Evolutionary conservation across 2,113 vertebrate species (phyloP).

Genomic region (Ifrita kowaldi): DNA sequence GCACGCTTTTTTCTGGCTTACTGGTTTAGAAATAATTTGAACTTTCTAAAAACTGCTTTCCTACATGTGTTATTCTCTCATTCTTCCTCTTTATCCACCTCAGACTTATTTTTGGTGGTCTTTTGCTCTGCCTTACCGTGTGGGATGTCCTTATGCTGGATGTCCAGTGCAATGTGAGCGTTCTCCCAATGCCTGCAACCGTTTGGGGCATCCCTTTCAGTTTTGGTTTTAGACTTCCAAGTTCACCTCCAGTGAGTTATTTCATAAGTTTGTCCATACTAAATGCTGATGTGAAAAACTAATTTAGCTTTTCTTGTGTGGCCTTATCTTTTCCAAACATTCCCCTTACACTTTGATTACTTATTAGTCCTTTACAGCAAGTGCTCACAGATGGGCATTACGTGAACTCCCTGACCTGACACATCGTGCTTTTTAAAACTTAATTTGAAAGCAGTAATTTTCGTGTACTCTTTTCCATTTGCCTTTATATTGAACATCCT

Average conservation of each 20-base stretch:
- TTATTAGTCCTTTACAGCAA: background rate
- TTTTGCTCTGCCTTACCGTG: background rate
- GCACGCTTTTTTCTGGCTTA: background rate
- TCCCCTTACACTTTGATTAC: background rate
- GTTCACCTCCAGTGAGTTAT: background rate
- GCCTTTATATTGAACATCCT: background rate
- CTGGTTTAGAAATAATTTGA: background rate
- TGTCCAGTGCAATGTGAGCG: fast-evolving
- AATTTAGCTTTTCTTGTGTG: background rate
- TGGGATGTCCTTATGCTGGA: background rate
- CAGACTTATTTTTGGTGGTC: background rate
- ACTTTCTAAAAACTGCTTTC: background rate
- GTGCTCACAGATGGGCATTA: background rate
- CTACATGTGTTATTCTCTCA: background rate
- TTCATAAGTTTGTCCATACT: background rate
- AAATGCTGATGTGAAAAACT: background rate
- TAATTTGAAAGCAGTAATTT: background rate
- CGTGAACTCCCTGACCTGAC: background rate
- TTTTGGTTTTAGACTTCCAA: background rate
- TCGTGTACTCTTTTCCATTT: background rate
- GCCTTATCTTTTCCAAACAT: background rate
- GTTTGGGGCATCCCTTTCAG: background rate
- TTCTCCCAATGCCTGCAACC: background rate
- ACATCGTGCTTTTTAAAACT: background rate
- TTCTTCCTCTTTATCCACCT: background rate